A percentile compares a stretch with the other conserved stretches of the same genome.
These are phyloP conservation scores for Somateria mollissima DNA, from an alignment of 2,797 vertebrate species.

Conservation along the genomic window DNA sequence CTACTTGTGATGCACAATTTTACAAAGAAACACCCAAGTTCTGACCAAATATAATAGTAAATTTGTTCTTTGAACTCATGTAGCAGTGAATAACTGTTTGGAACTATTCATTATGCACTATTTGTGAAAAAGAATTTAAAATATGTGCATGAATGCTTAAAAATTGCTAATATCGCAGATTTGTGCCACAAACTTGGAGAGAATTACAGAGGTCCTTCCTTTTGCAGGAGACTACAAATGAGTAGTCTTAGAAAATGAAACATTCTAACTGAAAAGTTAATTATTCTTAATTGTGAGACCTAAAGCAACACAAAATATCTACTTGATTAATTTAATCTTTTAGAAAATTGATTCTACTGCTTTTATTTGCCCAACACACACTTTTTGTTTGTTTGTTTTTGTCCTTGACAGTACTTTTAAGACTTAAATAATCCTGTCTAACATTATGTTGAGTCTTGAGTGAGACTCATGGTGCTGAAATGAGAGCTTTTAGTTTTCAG, in stretches of 20 bases:
- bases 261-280: background rate
- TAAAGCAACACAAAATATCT: background rate
- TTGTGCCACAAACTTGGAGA: background rate
- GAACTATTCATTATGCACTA: background rate
- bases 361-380: background rate
- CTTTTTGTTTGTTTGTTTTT: background rate
- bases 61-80: background rate
- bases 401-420: background rate
- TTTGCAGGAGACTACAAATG: background rate
- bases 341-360: background rate
- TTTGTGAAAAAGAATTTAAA: background rate
- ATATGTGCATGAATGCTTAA: background rate
- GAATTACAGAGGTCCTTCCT: background rate
- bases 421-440: background rate
- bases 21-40: background rate
- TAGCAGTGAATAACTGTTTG: background rate
- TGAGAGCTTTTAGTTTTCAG: background rate
- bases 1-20: background rate
- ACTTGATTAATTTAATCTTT: background rate
- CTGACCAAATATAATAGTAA: background rate
- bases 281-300: background rate
- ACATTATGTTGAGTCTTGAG: background rate
- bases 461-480: background rate
- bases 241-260: background rate
- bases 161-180: background rate